phyloP scores from a whole-genome alignment of 2,113 vertebrate species.

The Aphyosemion australe region DNA sequence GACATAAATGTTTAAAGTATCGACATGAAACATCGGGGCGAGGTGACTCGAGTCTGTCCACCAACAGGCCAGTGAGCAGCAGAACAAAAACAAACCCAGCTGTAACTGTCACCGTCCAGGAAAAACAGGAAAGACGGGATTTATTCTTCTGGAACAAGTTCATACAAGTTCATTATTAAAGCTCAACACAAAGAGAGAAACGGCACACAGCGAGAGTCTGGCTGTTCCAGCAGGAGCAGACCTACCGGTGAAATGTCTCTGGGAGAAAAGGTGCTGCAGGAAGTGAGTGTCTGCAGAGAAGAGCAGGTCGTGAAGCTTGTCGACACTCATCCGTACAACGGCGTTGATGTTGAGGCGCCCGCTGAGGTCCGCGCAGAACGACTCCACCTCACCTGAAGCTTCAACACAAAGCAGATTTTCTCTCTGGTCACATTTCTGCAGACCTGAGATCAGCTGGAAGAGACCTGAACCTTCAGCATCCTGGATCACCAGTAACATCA shows the following conservation, averaged over 20 bases:
- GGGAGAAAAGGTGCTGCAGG: constrained; percentile 85
- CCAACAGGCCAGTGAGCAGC: neutral
- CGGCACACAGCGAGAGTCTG: too few species aligned
- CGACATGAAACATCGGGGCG: neutral
- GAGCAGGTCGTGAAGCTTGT: constrained; percentile 87
- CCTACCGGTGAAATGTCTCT: constrained; percentile 86
- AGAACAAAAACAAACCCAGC: constrained; percentile 5
- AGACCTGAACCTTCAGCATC: too few species aligned
- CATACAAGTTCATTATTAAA: constrained; percentile 12
- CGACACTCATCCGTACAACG: constrained; percentile 82
- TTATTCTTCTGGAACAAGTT: constrained; percentile 20
- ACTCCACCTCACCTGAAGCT: constrained; percentile 82
- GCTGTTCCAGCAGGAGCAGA: too few species aligned
- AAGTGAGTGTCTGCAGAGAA: constrained; percentile 88
- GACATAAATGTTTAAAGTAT: too few species aligned
- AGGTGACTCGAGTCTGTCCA: neutral
- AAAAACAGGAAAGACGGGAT: constrained; percentile 61
- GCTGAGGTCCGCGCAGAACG: constrained; percentile 81
- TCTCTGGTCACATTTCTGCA: too few species aligned
- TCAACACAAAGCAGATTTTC: neutral
- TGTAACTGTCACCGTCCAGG: constrained; percentile 10
- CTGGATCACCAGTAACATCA: too few species aligned
- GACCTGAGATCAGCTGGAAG: too few species aligned
- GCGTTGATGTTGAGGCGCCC: constrained; percentile 86
- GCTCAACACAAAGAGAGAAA: neutral